Evolutionary conservation across 2,888 invertebrate species (phyloP).

Genomic region (Plemyria rubiginata): DNA sequence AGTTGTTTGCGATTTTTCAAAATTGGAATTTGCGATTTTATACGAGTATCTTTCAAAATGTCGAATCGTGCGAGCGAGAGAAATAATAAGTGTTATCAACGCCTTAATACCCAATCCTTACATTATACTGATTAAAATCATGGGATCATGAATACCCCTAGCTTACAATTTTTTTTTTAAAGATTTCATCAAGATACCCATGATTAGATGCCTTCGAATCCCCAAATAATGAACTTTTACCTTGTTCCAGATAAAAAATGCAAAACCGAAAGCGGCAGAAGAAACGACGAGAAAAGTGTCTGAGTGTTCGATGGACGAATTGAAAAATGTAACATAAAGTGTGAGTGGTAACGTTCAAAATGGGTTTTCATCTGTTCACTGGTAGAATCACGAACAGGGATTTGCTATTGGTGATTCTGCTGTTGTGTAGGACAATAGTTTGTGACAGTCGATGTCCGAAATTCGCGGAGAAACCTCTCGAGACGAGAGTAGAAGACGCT

Average conservation of each 20-base stretch:
- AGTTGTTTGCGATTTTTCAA: too few relatives aligned
- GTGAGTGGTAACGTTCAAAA: slow-evolving; percentile 55
- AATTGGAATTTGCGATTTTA: too few relatives aligned
- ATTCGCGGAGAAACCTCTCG: slow-evolving; percentile 79
- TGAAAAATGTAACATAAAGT: slow-evolving; percentile 64
- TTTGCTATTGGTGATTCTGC: slow-evolving; percentile 69
- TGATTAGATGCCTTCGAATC: slow-evolving; percentile 5
- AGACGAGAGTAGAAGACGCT: slow-evolving; percentile 81
- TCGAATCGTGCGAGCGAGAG: too few relatives aligned
- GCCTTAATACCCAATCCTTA: too few relatives aligned
- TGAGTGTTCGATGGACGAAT: slow-evolving; percentile 64
- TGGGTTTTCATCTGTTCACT: slow-evolving; percentile 62
- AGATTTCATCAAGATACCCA: too few relatives aligned
- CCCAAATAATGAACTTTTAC: slow-evolving; percentile 28
- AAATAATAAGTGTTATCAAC: too few relatives aligned
- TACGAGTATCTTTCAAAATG: too few relatives aligned
- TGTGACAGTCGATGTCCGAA: slow-evolving; percentile 82
- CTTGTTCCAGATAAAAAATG: slow-evolving; percentile 79
- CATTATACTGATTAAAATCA: too few relatives aligned
- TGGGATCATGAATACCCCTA: too few relatives aligned
- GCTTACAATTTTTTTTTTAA: too few relatives aligned
- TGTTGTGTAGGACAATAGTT: slow-evolving; percentile 77
- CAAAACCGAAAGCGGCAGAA: slow-evolving; percentile 72
- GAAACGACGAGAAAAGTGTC: slow-evolving; percentile 66
- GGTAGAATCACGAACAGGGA: slow-evolving; percentile 65